Evolutionary conservation across 2,888 invertebrate genomes (phyloP).

Genomic region (Anthrax anthrax): DNA sequence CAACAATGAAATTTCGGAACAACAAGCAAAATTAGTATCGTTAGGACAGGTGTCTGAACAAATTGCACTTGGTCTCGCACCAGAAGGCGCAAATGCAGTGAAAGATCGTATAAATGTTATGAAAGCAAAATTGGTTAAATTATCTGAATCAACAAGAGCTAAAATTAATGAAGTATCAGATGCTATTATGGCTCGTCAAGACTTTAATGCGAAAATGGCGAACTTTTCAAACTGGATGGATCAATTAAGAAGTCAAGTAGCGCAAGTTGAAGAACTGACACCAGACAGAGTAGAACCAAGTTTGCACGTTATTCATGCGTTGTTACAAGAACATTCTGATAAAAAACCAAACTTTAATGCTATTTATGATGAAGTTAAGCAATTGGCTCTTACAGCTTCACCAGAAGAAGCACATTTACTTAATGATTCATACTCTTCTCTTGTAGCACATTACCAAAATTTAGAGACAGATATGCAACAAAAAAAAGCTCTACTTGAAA

Average conservation of each 20-base stretch:
- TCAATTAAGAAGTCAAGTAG: constrained; percentile 52
- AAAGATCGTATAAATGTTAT: constrained; percentile 60
- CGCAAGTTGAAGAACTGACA: constrained; percentile 65
- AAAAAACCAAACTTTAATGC: constrained; percentile 62
- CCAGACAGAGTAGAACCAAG: constrained; percentile 68
- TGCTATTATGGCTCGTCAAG: constrained; percentile 65
- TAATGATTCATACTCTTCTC: constrained; percentile 57
- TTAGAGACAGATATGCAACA: constrained; percentile 58
- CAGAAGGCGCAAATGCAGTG: constrained; percentile 58
- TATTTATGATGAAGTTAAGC: constrained; percentile 72
- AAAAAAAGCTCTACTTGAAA: constrained; percentile 59
- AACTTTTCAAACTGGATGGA: constrained; percentile 72
- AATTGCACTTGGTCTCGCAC: constrained; percentile 58
- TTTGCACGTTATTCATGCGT: constrained; percentile 61
- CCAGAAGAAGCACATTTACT: constrained; percentile 59
- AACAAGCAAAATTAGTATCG: constrained; percentile 67
- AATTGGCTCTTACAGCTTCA: constrained; percentile 52
- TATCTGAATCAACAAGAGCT: constrained; percentile 61
- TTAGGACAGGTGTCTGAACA: constrained; percentile 68
- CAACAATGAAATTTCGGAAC: constrained; percentile 72
- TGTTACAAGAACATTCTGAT: constrained; percentile 73
- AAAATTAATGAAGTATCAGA: constrained; percentile 71
- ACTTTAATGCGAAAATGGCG: constrained; percentile 63
- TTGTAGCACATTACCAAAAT: constrained; percentile 63
- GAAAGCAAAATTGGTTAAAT: constrained; percentile 55